Evolutionary conservation across 2,797 vertebrate species (phyloP), one percentile per base, ranked within the genome.

Genomic region (Spondyliosoma cantharus): DNA sequence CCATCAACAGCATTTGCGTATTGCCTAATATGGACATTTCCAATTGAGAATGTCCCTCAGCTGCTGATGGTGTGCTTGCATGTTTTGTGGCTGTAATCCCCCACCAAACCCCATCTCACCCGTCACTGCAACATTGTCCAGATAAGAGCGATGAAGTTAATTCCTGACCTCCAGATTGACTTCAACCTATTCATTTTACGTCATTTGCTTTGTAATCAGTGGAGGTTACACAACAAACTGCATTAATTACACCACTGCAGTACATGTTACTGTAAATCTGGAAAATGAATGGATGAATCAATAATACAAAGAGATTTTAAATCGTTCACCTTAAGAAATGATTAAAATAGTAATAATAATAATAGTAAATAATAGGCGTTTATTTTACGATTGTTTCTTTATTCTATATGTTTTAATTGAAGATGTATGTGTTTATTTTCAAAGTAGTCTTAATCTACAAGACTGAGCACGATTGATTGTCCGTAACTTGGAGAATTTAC

Each of bases 21-120:
- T 93, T 93, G 82, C 94, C 94, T 94, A 95, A 95, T 95, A 95
- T 92, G 93, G 93, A 93, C 90, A 94, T 94, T 95, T 95, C 89
- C 94, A 95, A 95, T 95, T 94, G 94, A 94, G 87, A 89, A 78
- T 85, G 90, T 91, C 87, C 77, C 83, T 87, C 86, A 85, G 54
- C 49, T 83, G 91, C 93, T 94, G 93, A 94, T 95, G 92, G 90
- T 12, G 58, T 54, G 59, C 89, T 84, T 83, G 84, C 88, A 85
- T 92, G 90, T 90, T 93, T 90, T 91, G 87, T 86, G 71, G 87
- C 85, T 90, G 89, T 91, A 89, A 83, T 19, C 79, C 81, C 49
- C 70, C 50, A 9, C 46, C 68, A 22, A 37, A 37, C 19, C 25
- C 63, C 64, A 69, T 74, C 74, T 61, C 66, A 83, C 52, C 75